Evolutionary conservation across 2,888 invertebrate species (phyloP), one percentile per base, ranked within the genome.

Genomic region (Eilema depressum): DNA sequence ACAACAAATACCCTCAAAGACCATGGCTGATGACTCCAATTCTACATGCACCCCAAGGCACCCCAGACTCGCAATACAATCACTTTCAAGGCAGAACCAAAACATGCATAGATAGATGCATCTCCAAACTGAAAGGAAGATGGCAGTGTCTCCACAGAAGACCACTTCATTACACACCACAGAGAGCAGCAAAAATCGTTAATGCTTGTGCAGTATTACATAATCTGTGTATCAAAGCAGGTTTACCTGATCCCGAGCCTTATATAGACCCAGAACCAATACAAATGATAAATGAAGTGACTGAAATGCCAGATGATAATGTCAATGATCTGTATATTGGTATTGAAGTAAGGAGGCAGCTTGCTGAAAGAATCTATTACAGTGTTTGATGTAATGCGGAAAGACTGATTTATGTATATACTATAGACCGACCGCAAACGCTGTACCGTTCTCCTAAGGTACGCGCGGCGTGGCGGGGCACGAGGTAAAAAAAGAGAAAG

Each of bases 1-100:
- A 90, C 70, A 82, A 72, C 63, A 90, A 90, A 76, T 91, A 89
- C 65, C 90, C 89, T 26, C 91, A 91, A 81, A 80, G 90, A 71
- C 82, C 90, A 10, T 91, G 91, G 90, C 73, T 91, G 20, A 91
- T 91, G 91, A 91, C 91, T 0, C 91, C 91, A 20, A 88, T 91
- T 70, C 70, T 78, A 23, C 88, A 90, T 71, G 87, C 89, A 2
- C 74, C 83, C 3, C 91, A 89, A 77, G 91, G 91, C 14, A 87
- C 90, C 2, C 87, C 88, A n/a, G 91, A 91, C 70, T 90, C 82
- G 77, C 90, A 91, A 47, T 91, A 90, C 78, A 91, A 91, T 69
- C 88, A 91, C 77, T 89, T 90, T 70, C 89, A 89, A 64, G 81
- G 86, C 11, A 86, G 87, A 71, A 90, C 90, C 0, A 89, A 83